Percentiles rank a stretch among this genome's conserved stretches.
Conservation (phyloP, 2,888 invertebrate species). For the Cephus pygmeus region DNA sequence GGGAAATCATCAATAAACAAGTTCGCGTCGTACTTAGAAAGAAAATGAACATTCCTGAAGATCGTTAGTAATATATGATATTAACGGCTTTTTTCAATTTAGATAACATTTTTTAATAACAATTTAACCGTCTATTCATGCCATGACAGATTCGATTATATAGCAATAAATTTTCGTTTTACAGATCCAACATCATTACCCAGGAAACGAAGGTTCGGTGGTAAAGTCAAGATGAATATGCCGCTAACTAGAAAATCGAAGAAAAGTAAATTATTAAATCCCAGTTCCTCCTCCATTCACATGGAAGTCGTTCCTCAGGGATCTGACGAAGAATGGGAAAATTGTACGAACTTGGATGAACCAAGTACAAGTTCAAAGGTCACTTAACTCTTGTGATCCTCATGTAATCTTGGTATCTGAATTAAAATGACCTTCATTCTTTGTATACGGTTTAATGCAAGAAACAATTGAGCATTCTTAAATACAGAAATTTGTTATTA, state of each 20-base stretch:
- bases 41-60: slow-evolving; percentile 60
- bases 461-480: background rate
- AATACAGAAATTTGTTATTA: slow-evolving; percentile 23
- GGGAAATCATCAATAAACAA: slow-evolving; percentile 78
- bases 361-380: slow-evolving; percentile 28
- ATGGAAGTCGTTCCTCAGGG: slow-evolving; percentile 24
- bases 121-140: background rate
- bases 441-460: background rate
- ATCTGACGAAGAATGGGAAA: slow-evolving; percentile 36
- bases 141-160: background rate
- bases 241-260: slow-evolving; percentile 20
- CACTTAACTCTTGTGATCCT: background rate
- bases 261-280: slow-evolving; percentile 18
- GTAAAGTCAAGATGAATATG: slow-evolving; percentile 11
- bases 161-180: slow-evolving; percentile 10
- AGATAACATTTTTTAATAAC: slow-evolving; percentile 11
- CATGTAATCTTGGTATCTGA: background rate
- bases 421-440: background rate
- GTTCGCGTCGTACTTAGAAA: slow-evolving; percentile 69
- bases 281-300: slow-evolving; percentile 16
- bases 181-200: slow-evolving; percentile 59
- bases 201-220: slow-evolving; percentile 39
- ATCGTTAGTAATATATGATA: slow-evolving; percentile 46
- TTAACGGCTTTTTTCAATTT: background rate
- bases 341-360: slow-evolving; percentile 8